phyloP scores from a whole-genome alignment of 2,888 invertebrate genomes.

The Cephus spinipes region DNA sequence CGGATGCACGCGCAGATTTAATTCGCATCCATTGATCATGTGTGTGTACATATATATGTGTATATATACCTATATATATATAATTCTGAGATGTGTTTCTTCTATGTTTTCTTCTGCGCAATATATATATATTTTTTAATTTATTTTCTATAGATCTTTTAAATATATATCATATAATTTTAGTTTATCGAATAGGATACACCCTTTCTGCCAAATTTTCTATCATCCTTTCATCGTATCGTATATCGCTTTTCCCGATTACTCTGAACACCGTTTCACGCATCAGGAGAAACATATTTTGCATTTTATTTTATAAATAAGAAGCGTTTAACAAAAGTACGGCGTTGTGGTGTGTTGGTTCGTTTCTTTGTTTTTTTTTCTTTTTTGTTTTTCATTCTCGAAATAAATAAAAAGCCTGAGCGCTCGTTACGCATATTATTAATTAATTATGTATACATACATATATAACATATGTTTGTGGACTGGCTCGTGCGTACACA shows the following conservation, averaged over 20 bases:
- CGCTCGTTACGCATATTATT: background rate
- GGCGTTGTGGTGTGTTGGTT: background rate
- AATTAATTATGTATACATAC: conserved; percentile 22
- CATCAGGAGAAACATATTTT: background rate
- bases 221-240: conserved; percentile 29
- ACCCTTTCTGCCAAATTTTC: conserved; percentile 32
- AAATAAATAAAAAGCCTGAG: background rate
- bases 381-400: conserved; percentile 19
- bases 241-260: conserved; percentile 24
- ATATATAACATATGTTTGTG: conserved; percentile 12
- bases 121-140: conserved; percentile 26
- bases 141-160: conserved; percentile 11
- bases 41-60: conserved; percentile 21
- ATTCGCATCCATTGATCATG: conserved; percentile 5
- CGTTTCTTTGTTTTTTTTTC: conserved; percentile 14
- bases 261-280: conserved; percentile 15
- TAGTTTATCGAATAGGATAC: conserved; percentile 48
- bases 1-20: conserved; percentile 7
- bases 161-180: conserved; percentile 44
- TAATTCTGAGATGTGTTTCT: conserved; percentile 7
- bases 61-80: conserved; percentile 34
- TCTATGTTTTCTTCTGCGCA: conserved; percentile 1
- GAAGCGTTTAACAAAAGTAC: background rate
- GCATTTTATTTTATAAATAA: background rate
- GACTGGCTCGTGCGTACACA: conserved; percentile 16